Conservation (phyloP, 2,888 invertebrate species). For the Volucella inflata region DNA sequence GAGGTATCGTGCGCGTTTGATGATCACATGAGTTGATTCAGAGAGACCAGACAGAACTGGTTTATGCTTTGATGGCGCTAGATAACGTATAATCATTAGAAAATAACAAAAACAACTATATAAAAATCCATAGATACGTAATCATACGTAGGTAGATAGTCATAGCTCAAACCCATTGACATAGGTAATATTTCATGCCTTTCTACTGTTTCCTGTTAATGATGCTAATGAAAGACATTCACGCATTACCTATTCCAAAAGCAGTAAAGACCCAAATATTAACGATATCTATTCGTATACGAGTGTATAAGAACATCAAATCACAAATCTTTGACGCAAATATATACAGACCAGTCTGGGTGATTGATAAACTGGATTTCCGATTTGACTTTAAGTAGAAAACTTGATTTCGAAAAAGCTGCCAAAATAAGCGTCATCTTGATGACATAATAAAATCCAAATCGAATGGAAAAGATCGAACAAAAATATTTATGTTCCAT, state of each 20-base stretch:
- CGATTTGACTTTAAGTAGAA: slow-evolving; percentile 7
- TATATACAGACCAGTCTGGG: slow-evolving; percentile 42
- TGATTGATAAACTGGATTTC: slow-evolving; percentile 43
- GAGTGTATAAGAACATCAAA: neutral
- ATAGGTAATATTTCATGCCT: neutral
- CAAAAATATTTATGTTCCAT: too few relatives aligned
- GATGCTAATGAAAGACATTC: slow-evolving; percentile 46
- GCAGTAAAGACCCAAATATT: neutral
- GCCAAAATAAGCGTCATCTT: slow-evolving; percentile 3
- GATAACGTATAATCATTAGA: neutral
- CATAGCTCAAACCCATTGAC: neutral
- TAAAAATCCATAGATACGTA: neutral
- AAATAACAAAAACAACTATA: neutral
- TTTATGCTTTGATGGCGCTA: slow-evolving; percentile 37
- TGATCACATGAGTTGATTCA: slow-evolving; percentile 54
- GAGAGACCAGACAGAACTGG: slow-evolving; percentile 36
- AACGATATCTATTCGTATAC: neutral
- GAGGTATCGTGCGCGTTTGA: slow-evolving; percentile 10
- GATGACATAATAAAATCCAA: slow-evolving; percentile 26
- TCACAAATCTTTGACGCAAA: slow-evolving; percentile 32
- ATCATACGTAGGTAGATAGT: neutral
- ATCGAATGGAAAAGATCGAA: too few relatives aligned
- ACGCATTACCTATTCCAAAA: neutral
- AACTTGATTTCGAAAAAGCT: slow-evolving; percentile 25
- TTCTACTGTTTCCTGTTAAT: slow-evolving; percentile 30